These are phyloP conservation scores for Coenonympha glycerion DNA, from an alignment of 2,888 invertebrate genomes.

Conservation along the genomic window DNA sequence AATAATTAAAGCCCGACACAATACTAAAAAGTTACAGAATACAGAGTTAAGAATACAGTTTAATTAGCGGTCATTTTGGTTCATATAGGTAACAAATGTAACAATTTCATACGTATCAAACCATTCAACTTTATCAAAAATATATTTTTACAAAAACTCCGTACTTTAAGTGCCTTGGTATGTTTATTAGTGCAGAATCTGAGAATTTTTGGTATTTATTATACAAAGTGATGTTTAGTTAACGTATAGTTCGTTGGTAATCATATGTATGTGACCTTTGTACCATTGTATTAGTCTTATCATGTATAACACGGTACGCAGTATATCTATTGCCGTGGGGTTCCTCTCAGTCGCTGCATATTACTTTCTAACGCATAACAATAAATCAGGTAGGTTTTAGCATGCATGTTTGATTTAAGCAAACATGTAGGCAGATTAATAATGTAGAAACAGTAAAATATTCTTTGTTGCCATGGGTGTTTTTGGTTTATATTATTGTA, in stretches of 20 bases:
- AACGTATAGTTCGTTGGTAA: neutral
- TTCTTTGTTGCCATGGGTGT: no score
- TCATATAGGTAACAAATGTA: neutral
- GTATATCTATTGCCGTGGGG: constrained; percentile 37
- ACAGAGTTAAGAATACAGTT: no score
- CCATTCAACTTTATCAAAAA: neutral
- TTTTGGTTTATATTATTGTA: no score
- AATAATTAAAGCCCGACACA: no score
- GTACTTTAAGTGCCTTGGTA: neutral
- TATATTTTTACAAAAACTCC: neutral
- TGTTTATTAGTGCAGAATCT: neutral
- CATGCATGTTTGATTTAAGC: constrained; percentile 1
- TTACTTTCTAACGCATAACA: constrained; percentile 38
- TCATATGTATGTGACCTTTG: constrained; percentile 1
- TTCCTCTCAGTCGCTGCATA: constrained; percentile 49
- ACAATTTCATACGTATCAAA: neutral
- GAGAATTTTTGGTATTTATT: neutral
- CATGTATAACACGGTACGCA: constrained; percentile 21
- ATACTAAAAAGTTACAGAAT: no score
- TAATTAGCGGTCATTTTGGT: neutral
- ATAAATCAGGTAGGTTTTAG: constrained; percentile 47
- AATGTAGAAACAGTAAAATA: no score
- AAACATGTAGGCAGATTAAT: no score
- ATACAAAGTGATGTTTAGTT: neutral
- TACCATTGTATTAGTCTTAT: neutral